These are phyloP conservation scores for Coptodon rendalli DNA, from an alignment of 2,113 vertebrate genomes.

Conservation along the genomic window DNA sequence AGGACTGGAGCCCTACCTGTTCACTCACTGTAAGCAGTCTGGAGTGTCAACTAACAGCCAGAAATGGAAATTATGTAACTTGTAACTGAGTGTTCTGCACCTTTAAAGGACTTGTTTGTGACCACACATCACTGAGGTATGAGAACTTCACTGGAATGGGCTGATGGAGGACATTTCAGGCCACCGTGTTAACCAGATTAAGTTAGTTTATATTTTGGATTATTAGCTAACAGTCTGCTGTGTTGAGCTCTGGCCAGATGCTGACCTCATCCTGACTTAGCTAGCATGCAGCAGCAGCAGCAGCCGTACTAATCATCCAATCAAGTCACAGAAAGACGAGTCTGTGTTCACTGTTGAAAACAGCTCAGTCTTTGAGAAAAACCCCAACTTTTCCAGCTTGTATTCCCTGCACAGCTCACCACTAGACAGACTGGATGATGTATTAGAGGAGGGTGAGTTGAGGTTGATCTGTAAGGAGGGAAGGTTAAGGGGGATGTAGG, in stretches of 20 bases:
- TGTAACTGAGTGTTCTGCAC: not conserved
- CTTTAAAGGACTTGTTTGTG: not conserved
- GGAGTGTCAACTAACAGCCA: not conserved
- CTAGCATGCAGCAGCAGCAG: not conserved
- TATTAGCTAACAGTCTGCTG: slow-evolving; percentile 25
- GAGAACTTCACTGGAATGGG: not conserved
- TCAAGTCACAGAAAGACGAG: slow-evolving; percentile 47
- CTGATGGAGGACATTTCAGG: not conserved
- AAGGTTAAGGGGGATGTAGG: slow-evolving; percentile 19
- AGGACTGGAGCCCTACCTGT: slow-evolving; percentile 38
- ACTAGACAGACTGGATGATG: not conserved
- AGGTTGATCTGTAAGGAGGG: not conserved
- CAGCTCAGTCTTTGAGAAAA: slow-evolving; percentile 39
- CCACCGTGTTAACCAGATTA: slow-evolving; percentile 35
- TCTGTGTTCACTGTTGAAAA: slow-evolving; percentile 31
- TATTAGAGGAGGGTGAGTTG: not conserved
- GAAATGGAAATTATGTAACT: slow-evolving; percentile 4
- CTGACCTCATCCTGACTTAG: slow-evolving; percentile 53
- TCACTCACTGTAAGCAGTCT: not conserved
- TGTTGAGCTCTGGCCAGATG: slow-evolving; percentile 29
- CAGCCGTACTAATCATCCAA: slow-evolving; percentile 31
- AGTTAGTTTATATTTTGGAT: slow-evolving; percentile 16
- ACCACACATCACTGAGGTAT: not conserved
- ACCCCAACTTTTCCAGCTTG: not conserved
- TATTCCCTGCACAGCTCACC: not conserved